Conservation (phyloP, 2,113 vertebrate genomes). For the Hippoglossus stenolepis region DNA sequence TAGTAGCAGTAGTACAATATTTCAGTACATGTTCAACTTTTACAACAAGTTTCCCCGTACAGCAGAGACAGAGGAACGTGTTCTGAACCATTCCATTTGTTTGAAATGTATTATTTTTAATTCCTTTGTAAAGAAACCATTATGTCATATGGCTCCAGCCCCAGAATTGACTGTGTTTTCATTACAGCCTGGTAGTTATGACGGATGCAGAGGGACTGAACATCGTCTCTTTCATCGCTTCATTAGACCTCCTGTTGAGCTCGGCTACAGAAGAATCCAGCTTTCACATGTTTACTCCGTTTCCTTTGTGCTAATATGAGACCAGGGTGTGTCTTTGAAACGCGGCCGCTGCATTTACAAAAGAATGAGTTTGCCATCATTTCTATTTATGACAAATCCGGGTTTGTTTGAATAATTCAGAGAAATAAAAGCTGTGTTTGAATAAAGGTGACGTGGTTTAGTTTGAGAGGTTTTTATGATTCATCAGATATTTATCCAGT, state of each 20-base stretch:
- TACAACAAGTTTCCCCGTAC: background rate
- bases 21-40: no score
- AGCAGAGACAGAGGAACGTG: background rate
- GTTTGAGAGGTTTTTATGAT: constrained; percentile 8
- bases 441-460: constrained; percentile 18
- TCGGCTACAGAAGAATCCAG: background rate
- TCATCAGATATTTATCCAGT: constrained; percentile 28
- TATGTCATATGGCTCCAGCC: background rate
- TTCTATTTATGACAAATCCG: constrained; percentile 10
- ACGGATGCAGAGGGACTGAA: background rate
- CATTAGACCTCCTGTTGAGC: background rate
- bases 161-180: background rate
- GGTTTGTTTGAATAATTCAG: constrained; percentile 11
- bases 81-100: background rate
- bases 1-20: no score
- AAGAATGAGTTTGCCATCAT: background rate
- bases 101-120: background rate
- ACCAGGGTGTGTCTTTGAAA: background rate
- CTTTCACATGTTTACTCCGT: constrained; percentile 18
- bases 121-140: background rate
- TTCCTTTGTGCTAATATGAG: background rate
- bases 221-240: background rate
- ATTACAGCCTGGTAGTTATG: background rate
- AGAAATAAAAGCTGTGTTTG: constrained; percentile 1
- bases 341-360: background rate